A percentile compares a stretch with the other conserved stretches of the same genome.
Conservation (phyloP, 2,797 vertebrate species). For the Sebastes flavidus region DNA sequence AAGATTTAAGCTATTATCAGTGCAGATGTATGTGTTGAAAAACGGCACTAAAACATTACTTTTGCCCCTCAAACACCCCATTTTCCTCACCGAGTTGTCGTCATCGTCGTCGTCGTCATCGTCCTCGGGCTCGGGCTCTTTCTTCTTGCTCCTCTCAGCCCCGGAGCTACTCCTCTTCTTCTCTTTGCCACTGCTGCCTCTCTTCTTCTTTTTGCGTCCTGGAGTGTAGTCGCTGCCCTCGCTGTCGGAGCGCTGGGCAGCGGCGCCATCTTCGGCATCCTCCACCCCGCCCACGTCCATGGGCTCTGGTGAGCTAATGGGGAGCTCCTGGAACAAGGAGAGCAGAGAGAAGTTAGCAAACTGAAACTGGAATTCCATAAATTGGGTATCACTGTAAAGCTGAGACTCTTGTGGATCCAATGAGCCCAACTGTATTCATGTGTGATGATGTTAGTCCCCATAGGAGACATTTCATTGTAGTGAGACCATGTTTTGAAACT, state of each 20-base stretch:
- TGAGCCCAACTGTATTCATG: no score
- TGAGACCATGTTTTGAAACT: no score
- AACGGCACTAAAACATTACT: background rate
- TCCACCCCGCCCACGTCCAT: conserved; percentile 75
- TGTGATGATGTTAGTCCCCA: no score
- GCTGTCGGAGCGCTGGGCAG: conserved; percentile 88
- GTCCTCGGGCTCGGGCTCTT: conserved; percentile 92
- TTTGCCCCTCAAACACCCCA: background rate
- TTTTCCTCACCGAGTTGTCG: conserved; percentile 87
- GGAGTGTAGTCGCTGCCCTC: conserved; percentile 98
- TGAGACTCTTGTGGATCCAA: no score
- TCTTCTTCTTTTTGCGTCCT: conserved; percentile 96
- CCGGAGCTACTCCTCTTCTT: conserved; percentile 86
- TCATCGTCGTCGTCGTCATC: conserved; percentile 86
- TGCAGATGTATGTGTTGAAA: background rate
- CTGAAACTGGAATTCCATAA: background rate
- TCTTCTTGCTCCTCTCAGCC: conserved; percentile 81
- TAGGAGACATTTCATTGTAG: no score
- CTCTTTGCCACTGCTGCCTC: conserved; percentile 87
- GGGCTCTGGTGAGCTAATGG: conserved; percentile 94
- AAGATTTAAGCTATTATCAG: background rate
- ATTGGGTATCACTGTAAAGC: no score
- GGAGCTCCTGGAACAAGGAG: conserved; percentile 80
- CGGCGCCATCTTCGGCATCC: conserved; percentile 54
- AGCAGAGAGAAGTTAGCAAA: background rate